Percentiles rank a stretch among this genome's conserved stretches.
phyloP scores from a whole-genome alignment of 92 coral and sea anemone genomes.

The Epizoanthus ramosus region DNA sequence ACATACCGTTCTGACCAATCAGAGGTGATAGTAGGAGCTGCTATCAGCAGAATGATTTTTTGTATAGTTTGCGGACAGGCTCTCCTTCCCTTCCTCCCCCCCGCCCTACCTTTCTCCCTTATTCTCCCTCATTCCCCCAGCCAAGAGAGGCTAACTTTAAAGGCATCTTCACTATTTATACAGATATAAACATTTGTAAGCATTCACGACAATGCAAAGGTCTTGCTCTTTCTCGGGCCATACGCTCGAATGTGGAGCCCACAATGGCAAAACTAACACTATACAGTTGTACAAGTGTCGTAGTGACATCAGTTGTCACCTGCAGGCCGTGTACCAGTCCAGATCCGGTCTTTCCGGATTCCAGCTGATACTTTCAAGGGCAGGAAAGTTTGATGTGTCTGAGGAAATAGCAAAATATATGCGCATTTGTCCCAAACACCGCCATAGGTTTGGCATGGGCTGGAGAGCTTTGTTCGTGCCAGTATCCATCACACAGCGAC shows the following conservation, averaged over 20 bases:
- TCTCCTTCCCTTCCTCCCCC: too few species aligned
- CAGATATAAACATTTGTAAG: neutral
- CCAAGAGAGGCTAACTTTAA: too few species aligned
- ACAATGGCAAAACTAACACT: slow-evolving; percentile 34
- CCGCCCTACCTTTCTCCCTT: too few species aligned
- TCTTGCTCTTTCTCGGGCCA: slow-evolving; percentile 21
- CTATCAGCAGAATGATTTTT: too few species aligned
- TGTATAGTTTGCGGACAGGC: too few species aligned
- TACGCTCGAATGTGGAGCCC: neutral
- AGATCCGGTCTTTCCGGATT: slow-evolving; percentile 38
- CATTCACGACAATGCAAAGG: slow-evolving; percentile 23
- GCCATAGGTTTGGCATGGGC: slow-evolving; percentile 48
- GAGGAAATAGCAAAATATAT: neutral
- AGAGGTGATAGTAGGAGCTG: too few species aligned
- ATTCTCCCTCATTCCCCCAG: too few species aligned
- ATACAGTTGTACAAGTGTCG: slow-evolving; percentile 43
- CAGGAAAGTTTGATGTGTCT: slow-evolving; percentile 26
- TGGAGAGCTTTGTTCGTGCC: slow-evolving; percentile 58
- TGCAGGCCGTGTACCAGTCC: slow-evolving; percentile 42
- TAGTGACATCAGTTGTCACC: slow-evolving; percentile 44
- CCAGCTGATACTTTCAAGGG: slow-evolving; percentile 56
- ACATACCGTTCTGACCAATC: too few species aligned
- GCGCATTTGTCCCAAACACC: slow-evolving; percentile 54
- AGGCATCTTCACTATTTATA: neutral
- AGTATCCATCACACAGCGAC: slow-evolving; percentile 42